Evolutionary conservation across 2,888 invertebrate species (phyloP), one percentile per base, ranked within the genome.

Genomic region (Morpho achilles): DNA sequence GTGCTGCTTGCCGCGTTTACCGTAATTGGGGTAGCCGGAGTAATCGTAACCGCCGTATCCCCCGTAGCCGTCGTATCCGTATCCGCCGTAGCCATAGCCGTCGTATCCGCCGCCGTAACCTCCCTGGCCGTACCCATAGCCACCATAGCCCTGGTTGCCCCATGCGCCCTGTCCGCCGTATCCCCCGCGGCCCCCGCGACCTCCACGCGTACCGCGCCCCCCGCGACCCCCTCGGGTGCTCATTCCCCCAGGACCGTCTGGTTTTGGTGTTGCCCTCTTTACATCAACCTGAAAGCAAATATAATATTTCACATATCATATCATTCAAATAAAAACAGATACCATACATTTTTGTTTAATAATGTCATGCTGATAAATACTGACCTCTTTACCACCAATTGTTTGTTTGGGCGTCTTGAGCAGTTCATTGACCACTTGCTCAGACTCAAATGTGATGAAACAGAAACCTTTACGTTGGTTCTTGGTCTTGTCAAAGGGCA

Each of bases 401-500:
- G 95, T 96, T 84, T 98, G 98, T 87, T 98, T 98, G 9, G 97
- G 96, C 55, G 96, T 96, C 84, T 97, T 98, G 63, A 97, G 91
- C 55, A 98, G 92, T 82, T 97, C 97, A 76, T 97, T 97, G 41
- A 98, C 98, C 56, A 97, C 96, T 84, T 97, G 96, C 85, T 98
- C 98, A 41, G 96, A 96, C 80, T 99, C 98, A 77, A 98, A 99
- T 68, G 98, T 98, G 81, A 99, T 97, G 86, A 99, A 99, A 82
- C 98, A 98, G 93, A 99, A 99, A 63, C 96, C 97, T 92, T 98
- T 96, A 74, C 98, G 94, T 86, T 98, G 97, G 83, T 97, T 98
- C 93, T 98, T 98, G 82, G 96, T 95, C 88, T 98, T 98, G 84
- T 99, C 99, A 76, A 97, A 98, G 60, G 99, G 99, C 95, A 98